Evolutionary conservation across 30 jellyfish, hydroid and myxozoan genomes (phyloP), one percentile per base, ranked within the genome.

Genomic region (Sanderia malayensis): DNA sequence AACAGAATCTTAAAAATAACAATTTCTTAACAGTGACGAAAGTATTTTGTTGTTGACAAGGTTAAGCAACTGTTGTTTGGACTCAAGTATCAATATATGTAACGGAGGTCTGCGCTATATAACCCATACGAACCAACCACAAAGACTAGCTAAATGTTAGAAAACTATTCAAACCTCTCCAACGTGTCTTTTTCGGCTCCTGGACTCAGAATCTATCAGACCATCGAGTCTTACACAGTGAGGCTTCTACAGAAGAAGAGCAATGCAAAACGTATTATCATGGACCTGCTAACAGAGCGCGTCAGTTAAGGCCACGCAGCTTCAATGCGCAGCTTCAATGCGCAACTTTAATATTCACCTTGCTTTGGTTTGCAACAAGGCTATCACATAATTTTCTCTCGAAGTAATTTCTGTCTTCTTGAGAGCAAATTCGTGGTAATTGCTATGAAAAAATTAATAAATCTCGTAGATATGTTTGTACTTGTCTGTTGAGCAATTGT

Each of bases 321-420:
- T 41, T 41, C 15, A 6, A 6, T 15, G 15, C 55, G 8, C 55
- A 8, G 55, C 55, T 41, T 41, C 55, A 15, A 8, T 41, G 11
- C 8, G 55, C 55, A 19, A 25, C 11, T 25, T 24, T n/a, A 25
- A 44, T 31, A 53, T 15, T 4, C n/a, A 74, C 86, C 81, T 74
- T 74, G 0, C 33, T 1, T 21, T 63, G 86, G 41, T 31, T 58
- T 15, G 44, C 46, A 24, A 74, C 63, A 6, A 74, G 41, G 44
- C 78, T 30, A 11, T 81, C 86, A 13, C 25, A 59, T 15, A 37
- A 21, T 31, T 58, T 61, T 22, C 37, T 26, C 30, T 53, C 33
- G 29, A n/a, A 55, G 6, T 57, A 8, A 34, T 74, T 74, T 81
- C 81, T 20, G 10, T 74, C 67, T 4, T 27, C 81, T 3, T 24